Evolutionary conservation across 2,113 vertebrate genomes (phyloP).

Genomic region (Solea senegalensis): DNA sequence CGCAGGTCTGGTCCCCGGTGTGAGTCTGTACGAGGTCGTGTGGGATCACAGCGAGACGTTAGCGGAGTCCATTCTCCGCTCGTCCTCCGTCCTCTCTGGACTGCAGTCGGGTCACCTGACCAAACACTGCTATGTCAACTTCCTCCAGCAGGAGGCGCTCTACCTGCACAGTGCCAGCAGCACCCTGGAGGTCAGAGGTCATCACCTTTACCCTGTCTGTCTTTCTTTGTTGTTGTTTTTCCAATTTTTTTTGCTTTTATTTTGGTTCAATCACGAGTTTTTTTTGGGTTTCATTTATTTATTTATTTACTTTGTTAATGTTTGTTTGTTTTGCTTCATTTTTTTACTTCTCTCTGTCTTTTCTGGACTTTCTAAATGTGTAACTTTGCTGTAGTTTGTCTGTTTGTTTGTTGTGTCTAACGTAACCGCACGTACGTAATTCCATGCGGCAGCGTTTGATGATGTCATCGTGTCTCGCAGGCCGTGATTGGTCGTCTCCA

Average conservation of each 20-base stretch:
- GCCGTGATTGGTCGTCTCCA: not conserved
- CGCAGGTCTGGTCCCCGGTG: not conserved
- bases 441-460: no score
- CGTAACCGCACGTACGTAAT: not conserved
- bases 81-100: conserved; percentile 8
- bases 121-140: conserved; percentile 10
- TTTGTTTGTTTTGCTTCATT: no score
- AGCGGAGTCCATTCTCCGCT: conserved; percentile 1
- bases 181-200: conserved; percentile 38
- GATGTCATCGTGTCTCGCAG: not conserved
- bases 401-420: not conserved
- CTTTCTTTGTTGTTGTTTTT: not conserved
- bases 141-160: conserved; percentile 45
- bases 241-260: not conserved
- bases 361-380: no score
- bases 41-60: not conserved
- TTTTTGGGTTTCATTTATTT: no score
- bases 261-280: not conserved
- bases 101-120: not conserved
- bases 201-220: no score
- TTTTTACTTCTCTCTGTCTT: no score
- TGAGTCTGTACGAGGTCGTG: not conserved
- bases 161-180: conserved; percentile 29
- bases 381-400: not conserved
- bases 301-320: no score